Conservation (phyloP, 2,113 vertebrate genomes). For the Trematomus loennbergii region DNA sequence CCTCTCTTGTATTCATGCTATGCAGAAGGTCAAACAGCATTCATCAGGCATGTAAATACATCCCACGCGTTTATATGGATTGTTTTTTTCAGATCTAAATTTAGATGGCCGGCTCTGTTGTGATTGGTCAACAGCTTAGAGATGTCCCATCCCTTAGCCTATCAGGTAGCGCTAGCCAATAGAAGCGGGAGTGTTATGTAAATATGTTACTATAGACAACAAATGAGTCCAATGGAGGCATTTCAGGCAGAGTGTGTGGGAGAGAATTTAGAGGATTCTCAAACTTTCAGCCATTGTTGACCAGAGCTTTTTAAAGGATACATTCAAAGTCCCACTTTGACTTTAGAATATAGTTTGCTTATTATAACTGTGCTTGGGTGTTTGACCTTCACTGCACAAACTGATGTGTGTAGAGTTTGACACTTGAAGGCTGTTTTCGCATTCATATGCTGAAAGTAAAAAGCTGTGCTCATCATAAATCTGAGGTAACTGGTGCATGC, state of each 20-base stretch:
- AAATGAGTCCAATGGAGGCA: no score
- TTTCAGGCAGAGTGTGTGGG: no score
- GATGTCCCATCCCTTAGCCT: no score
- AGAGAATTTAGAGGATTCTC: no score
- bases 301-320: no score
- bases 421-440: neutral
- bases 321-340: neutral
- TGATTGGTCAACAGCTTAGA: no score
- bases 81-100: neutral
- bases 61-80: neutral
- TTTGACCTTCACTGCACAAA: conserved; percentile 13
- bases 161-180: no score
- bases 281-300: neutral
- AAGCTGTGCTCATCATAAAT: neutral
- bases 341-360: neutral
- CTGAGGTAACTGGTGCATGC: neutral
- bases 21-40: neutral
- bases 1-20: neutral
- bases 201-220: no score
- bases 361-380: neutral
- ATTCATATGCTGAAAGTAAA: neutral
- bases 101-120: no score
- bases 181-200: no score
- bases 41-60: neutral
- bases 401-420: neutral